Conservation (phyloP, 2,113 vertebrate genomes). For the Erythrocercus mccallii region DNA sequence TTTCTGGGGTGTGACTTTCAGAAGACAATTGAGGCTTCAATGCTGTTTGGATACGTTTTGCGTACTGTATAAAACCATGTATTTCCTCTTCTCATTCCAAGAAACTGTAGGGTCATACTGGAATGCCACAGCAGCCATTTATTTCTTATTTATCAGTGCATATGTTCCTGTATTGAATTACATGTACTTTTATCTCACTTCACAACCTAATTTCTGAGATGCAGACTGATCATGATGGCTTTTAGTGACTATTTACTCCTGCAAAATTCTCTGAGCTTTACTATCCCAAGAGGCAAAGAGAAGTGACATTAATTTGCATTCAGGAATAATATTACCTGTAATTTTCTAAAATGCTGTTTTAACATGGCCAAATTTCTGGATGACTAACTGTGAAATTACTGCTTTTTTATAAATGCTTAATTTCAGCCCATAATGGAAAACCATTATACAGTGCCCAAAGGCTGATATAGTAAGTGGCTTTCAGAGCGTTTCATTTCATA, state of each 20-base stretch:
- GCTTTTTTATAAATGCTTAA: conserved; percentile 59
- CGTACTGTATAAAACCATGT: background rate
- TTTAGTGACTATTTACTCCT: background rate
- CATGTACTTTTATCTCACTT: background rate
- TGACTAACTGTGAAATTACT: conserved; percentile 64
- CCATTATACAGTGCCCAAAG: conserved; percentile 45
- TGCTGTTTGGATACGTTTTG: background rate
- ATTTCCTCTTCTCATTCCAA: background rate
- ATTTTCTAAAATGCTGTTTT: conserved; percentile 52
- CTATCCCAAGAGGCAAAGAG: background rate
- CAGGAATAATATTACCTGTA: conserved; percentile 52
- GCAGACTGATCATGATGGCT: background rate
- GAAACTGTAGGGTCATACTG: background rate
- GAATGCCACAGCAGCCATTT: background rate
- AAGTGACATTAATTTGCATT: conserved; percentile 52
- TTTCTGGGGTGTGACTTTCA: background rate
- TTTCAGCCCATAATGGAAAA: conserved; percentile 64
- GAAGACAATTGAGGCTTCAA: background rate
- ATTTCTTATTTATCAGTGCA: background rate
- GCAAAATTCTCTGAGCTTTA: conserved; percentile 24
- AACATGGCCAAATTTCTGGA: conserved; percentile 38
- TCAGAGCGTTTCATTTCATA: conserved; percentile 33
- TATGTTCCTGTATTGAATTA: background rate
- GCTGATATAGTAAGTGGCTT: conserved; percentile 54
- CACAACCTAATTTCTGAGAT: background rate